These are phyloP conservation scores for Sinocyclocheilus maitianheensis DNA, from an alignment of 2,113 vertebrate genomes.

Conservation along the genomic window DNA sequence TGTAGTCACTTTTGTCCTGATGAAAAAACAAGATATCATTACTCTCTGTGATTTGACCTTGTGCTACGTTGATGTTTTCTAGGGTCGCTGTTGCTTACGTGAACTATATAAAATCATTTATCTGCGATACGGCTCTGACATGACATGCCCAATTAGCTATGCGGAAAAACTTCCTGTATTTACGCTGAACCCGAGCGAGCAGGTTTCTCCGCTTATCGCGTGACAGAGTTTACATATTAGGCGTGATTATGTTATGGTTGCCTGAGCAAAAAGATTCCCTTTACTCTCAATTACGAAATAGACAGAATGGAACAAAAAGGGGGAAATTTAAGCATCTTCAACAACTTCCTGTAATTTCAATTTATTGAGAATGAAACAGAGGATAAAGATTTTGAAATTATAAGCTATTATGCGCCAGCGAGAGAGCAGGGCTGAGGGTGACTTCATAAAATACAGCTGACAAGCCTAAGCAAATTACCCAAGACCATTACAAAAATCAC, in stretches of 20 bases:
- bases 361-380: conserved; percentile 99
- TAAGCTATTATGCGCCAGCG: conserved; percentile 95
- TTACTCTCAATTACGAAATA: conserved; percentile 86
- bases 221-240: conserved; percentile 90
- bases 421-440: conserved; percentile 83
- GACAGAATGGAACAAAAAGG: conserved; percentile 79
- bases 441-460: conserved; percentile 98
- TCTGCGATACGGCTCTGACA: conserved; percentile 12
- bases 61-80: neutral
- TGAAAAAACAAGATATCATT: neutral
- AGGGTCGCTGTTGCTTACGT: conserved; percentile 1
- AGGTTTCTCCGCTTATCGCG: conserved; percentile 90
- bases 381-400: conserved; percentile 99
- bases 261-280: conserved; percentile 88
- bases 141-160: conserved; percentile 51
- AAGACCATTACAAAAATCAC: conserved; percentile 99
- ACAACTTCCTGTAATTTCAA: conserved; percentile 99
- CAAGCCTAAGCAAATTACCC: conserved; percentile 98
- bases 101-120: neutral
- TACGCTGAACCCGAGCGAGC: conserved; percentile 76
- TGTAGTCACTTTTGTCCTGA: neutral
- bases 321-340: conserved; percentile 87
- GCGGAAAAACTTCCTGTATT: conserved; percentile 51
- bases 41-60: conserved; percentile 4
- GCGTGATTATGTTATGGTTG: conserved; percentile 73